Evolutionary conservation across 2,113 vertebrate species (phyloP).

Genomic region (Shinisaurus crocodilurus): DNA sequence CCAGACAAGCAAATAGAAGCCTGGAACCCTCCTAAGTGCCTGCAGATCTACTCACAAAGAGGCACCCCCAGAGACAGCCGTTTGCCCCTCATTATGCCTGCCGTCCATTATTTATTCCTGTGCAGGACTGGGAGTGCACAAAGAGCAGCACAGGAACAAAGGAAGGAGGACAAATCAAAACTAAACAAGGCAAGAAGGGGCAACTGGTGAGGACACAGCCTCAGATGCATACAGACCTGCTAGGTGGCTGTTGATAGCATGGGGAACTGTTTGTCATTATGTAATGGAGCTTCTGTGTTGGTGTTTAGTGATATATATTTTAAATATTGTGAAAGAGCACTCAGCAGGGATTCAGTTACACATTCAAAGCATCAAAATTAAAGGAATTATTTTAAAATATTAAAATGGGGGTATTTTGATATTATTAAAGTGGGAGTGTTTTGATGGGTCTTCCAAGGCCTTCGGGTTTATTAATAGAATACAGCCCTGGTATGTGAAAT

Average conservation of each 20-base stretch:
- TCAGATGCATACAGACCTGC: not conserved
- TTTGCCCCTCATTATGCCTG: not conserved
- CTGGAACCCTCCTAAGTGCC: not conserved
- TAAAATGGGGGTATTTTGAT: not conserved
- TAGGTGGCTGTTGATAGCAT: not conserved
- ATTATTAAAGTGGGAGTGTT: too few species aligned
- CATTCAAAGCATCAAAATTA: constrained; percentile 16
- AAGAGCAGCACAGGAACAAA: not conserved
- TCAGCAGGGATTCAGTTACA: not conserved
- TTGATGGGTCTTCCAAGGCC: not conserved
- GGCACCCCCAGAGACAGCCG: not conserved
- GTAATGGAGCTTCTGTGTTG: not conserved
- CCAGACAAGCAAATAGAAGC: not conserved
- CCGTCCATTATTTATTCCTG: not conserved
- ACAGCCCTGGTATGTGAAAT: constrained; percentile 17
- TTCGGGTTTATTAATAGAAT: constrained; percentile 7
- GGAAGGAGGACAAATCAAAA: not conserved
- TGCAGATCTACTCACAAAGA: not conserved
- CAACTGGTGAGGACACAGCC: not conserved
- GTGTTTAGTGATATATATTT: constrained; percentile 17
- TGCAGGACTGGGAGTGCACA: not conserved
- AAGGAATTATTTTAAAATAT: constrained; percentile 25
- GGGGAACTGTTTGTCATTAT: not conserved
- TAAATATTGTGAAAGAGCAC: constrained; percentile 13
- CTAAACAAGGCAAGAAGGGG: not conserved